Evolutionary conservation across 2,113 vertebrate genomes (phyloP), one percentile per base, ranked within the genome.

Genomic region (Tachycineta bicolor): DNA sequence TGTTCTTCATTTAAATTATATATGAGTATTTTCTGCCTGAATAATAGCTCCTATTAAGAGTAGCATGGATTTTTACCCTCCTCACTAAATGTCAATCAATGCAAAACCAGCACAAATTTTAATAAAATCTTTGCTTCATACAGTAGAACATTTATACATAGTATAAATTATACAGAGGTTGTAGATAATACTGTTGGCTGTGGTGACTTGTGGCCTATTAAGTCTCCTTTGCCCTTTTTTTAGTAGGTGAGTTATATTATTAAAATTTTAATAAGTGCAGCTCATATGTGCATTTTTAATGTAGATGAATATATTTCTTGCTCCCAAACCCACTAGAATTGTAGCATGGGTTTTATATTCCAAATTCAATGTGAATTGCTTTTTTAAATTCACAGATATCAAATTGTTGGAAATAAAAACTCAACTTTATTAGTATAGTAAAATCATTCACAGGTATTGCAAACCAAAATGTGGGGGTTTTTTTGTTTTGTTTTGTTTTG

Each of bases 181-280:
- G 5, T 65, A 93, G 62, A 50, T 73, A 50, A 67, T 83, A 16
- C 18, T 22, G 2, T 41, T 90, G n/a, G 26, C 89, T 93, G 23
- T 24, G 90, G 46, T 91, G 77, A 85, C 83, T 96, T 80, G 24
- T 71, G 93, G 91, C 49, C n/a, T 43, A 21, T 41, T 80, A 87
- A 47, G 12, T 55, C n/a, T n/a, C 15, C 47, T 79, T 50, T 82
- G 10, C 12, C 29, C 4, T 47, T 68, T 41, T 79, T 64, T 50
- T 50, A 43, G 6, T 87, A 21, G 4, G 39, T 63, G 41, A 52
- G n/a, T 21, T 84, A 20, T 73, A 55, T 78, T 79, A 90, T 18
- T 24, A 64, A 71, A 60, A 43, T 53, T 84, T 76, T 43, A 64
- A 29, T 49, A 55, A 76, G 37, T 46, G 33, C 29, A 69, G 5